Conservation (phyloP, 1,140 invertebrate genomes). For the Calliphora vicina region DNA sequence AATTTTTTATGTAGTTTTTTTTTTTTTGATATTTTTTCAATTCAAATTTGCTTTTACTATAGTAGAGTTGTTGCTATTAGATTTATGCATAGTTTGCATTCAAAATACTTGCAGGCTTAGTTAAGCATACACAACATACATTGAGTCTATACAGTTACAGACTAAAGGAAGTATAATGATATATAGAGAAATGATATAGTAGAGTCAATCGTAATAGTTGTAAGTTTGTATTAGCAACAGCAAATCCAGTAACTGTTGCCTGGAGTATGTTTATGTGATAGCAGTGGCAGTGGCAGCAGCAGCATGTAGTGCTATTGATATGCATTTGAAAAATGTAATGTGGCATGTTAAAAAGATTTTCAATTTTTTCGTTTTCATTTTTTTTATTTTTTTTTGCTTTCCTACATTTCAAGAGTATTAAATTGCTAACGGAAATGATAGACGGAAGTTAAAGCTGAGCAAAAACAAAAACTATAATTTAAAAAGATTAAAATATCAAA, state of each 20-base stretch:
- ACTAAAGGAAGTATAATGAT: constrained; percentile 25
- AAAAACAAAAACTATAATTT: neutral
- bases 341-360: constrained; percentile 32
- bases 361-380: constrained; percentile 10
- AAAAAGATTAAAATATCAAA: constrained; percentile 2
- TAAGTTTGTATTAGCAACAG: neutral
- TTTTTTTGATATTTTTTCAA: neutral
- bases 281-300: neutral
- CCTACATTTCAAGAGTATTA: constrained; percentile 36
- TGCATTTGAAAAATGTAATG: constrained; percentile 31
- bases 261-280: neutral
- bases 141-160: neutral
- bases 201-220: neutral
- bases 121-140: constrained; percentile 12
- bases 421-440: constrained; percentile 43
- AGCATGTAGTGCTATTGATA: constrained; percentile 9
- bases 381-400: no score
- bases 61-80: neutral
- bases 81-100: constrained; percentile 54
- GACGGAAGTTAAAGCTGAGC: constrained; percentile 38
- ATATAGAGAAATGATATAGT: constrained; percentile 28
- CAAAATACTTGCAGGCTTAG: constrained; percentile 40
- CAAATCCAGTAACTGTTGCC: constrained; percentile 18
- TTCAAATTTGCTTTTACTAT: neutral
- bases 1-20: neutral